Evolutionary conservation across 2,888 invertebrate species (phyloP).

Genomic region (Drosophila melanosoma): DNA sequence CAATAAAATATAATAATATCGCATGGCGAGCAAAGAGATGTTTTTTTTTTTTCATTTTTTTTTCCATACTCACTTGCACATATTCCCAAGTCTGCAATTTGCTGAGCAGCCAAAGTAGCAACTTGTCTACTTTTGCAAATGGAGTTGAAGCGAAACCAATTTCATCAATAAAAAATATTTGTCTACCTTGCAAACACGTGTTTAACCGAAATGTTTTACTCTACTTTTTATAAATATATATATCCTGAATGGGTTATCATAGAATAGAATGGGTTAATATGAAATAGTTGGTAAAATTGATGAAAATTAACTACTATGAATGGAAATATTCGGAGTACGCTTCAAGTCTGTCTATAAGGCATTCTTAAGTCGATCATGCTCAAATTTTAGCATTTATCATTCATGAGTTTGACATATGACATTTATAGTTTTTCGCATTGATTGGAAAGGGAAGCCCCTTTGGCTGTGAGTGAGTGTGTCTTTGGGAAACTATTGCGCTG

Average conservation of each 20-base stretch:
- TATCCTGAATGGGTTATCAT: constrained; percentile 13
- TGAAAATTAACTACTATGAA: neutral
- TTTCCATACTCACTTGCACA: constrained; percentile 24
- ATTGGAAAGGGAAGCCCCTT: constrained; percentile 8
- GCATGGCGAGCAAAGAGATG: constrained; percentile 23
- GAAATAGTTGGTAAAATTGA: neutral
- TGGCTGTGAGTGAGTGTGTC: constrained; percentile 17
- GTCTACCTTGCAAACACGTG: constrained; percentile 44
- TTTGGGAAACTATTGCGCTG: constrained; percentile 15
- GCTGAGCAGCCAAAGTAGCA: constrained; percentile 30
- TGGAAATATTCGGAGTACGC: neutral
- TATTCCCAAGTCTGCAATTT: constrained; percentile 79
- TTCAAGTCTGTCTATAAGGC: neutral
- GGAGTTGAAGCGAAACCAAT: constrained; percentile 69
- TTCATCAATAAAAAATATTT: constrained; percentile 79
- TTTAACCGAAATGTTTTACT: neutral
- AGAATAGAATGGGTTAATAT: too few relatives aligned
- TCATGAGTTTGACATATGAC: constrained; percentile 42
- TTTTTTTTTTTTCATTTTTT: neutral
- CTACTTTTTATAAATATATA: constrained; percentile 2
- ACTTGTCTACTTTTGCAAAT: constrained; percentile 78
- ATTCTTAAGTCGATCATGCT: neutral
- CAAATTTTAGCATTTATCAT: neutral
- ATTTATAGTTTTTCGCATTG: constrained; percentile 38
- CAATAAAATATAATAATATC: constrained; percentile 69